A percentile compares a stretch with the other conserved stretches of the same genome.
phyloP scores from a whole-genome alignment of 2,888 invertebrate genomes.

The Conchocele bisecta region DNA sequence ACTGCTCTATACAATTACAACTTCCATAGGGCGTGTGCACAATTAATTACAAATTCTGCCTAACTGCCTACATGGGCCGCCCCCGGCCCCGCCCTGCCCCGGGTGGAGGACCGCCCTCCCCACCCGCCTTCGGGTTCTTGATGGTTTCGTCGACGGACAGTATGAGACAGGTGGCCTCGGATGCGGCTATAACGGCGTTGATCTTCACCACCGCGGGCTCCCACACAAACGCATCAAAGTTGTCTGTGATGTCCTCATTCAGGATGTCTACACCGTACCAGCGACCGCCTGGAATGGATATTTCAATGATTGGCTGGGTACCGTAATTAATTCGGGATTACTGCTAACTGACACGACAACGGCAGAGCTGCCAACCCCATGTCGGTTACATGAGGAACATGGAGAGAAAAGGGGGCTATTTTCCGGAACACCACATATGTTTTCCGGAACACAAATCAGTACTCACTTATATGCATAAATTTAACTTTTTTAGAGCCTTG shows the following conservation, averaged over 20 bases:
- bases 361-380: no score
- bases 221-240: constrained; percentile 97
- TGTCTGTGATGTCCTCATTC: constrained; percentile 96
- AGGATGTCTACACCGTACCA: constrained; percentile 99
- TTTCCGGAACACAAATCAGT: no score
- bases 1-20: no score
- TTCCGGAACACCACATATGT: no score
- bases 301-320: no score
- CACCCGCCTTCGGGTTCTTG: constrained; percentile 83
- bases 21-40: no score
- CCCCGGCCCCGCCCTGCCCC: constrained; percentile 70
- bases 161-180: constrained; percentile 96
- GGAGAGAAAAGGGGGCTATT: no score
- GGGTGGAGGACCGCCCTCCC: constrained; percentile 56
- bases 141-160: constrained; percentile 99
- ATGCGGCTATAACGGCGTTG: constrained; percentile 97
- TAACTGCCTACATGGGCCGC: constrained; percentile 69
- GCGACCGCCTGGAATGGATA: constrained; percentile 86
- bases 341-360: no score
- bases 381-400: no score
- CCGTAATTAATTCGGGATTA: no score
- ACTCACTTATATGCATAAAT: no score
- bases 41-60: not conserved
- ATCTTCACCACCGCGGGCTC: constrained; percentile 98
- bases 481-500: no score